Conservation (phyloP, 2,797 vertebrate species). For the Cossypha polioptera region DNA sequence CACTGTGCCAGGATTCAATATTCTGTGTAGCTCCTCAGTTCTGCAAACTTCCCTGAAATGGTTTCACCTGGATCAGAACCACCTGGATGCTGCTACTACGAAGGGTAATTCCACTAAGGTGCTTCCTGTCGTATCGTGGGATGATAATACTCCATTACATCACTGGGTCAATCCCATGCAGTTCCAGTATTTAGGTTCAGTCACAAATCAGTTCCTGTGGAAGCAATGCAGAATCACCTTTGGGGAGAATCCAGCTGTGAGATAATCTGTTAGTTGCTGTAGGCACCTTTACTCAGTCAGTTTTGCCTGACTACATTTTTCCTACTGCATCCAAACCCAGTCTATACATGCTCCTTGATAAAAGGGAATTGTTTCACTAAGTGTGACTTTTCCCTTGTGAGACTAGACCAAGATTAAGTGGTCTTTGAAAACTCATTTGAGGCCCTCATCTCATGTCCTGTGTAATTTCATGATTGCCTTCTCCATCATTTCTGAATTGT, state of each 20-base stretch:
- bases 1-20: background rate
- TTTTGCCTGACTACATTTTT: background rate
- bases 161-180: background rate
- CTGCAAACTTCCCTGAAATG: background rate
- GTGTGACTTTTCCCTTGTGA: background rate
- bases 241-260: background rate
- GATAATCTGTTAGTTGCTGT: background rate
- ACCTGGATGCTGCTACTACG: background rate
- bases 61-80: background rate
- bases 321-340: background rate
- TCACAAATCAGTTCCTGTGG: background rate
- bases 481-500: background rate
- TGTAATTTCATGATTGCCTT: background rate
- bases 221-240: background rate
- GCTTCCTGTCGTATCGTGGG: background rate
- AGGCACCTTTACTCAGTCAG: background rate
- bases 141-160: background rate
- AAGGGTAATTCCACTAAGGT: background rate
- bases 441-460: background rate
- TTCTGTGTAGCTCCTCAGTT: background rate
- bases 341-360: background rate
- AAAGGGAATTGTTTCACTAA: background rate
- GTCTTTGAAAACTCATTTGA: background rate
- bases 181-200: background rate
- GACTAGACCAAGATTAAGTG: background rate